These are phyloP conservation scores for Argyrosomus japonicus DNA, from an alignment of 2,113 vertebrate genomes.

Conservation along the genomic window DNA sequence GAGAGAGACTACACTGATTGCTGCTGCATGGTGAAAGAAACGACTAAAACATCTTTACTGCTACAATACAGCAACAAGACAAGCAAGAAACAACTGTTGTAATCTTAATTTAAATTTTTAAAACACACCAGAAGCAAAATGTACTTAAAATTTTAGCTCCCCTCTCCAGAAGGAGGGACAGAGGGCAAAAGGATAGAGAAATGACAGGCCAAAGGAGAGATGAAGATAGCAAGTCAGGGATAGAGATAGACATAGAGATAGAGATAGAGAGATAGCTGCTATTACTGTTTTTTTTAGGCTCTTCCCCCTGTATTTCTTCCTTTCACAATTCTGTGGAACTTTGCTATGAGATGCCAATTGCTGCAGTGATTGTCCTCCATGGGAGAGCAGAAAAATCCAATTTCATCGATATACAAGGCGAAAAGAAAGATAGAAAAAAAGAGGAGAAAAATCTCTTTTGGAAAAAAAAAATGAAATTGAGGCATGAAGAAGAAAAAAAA, in stretches of 20 bases:
- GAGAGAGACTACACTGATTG: conserved; percentile 13
- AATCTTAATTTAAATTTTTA: background rate
- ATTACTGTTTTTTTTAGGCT: conserved; percentile 72
- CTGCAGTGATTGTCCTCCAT: conserved; percentile 66
- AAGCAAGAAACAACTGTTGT: background rate
- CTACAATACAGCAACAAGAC: background rate
- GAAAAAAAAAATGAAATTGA: conserved; percentile 67
- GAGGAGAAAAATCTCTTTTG: conserved; percentile 34
- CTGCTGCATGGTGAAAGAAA: conserved; percentile 4
- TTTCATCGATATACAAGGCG: conserved; percentile 73
- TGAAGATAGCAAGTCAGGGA: conserved; percentile 58
- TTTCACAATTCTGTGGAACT: conserved; percentile 65
- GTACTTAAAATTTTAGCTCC: background rate
- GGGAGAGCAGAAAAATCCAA: conserved; percentile 77
- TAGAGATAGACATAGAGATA: conserved; percentile 40
- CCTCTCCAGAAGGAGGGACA: background rate
- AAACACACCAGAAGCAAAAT: conserved; percentile 2
- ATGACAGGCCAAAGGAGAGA: conserved; percentile 37
- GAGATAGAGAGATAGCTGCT: conserved; percentile 63
- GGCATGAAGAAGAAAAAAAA: conserved; percentile 35
- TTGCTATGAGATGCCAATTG: conserved; percentile 73
- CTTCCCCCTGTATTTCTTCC: conserved; percentile 66
- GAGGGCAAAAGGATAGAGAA: background rate
- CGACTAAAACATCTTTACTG: background rate
- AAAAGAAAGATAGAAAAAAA: conserved; percentile 50